Conservation (phyloP, 2,888 invertebrate species). For the Molorchus minor region DNA sequence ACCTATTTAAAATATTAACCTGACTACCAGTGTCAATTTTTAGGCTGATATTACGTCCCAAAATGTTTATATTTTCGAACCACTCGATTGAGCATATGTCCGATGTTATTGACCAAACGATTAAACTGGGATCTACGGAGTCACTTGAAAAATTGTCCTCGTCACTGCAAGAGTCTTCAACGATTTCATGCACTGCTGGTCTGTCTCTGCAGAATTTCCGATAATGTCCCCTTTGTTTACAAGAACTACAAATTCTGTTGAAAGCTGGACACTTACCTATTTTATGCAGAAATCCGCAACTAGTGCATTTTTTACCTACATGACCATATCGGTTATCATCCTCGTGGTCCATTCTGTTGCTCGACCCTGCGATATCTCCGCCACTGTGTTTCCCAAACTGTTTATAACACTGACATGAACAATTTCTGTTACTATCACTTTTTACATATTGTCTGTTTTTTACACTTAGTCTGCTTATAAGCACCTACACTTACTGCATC, state of each 20-base stretch:
- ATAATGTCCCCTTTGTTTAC: conserved; percentile 15
- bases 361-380: not conserved
- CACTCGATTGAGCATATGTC: conserved; percentile 5
- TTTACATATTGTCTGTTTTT: too few relatives aligned
- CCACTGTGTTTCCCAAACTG: too few relatives aligned
- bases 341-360: not conserved
- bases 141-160: too few relatives aligned
- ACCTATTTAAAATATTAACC: conserved; percentile 11
- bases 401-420: too few relatives aligned
- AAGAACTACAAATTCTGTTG: not conserved
- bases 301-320: not conserved
- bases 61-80: conserved; percentile 6
- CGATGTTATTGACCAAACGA: conserved; percentile 5
- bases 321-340: not conserved
- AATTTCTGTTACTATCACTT: too few relatives aligned
- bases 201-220: not conserved
- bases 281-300: not conserved
- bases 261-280: conserved; percentile 14
- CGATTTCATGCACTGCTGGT: conserved; percentile 4
- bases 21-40: too few relatives aligned
- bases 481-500: too few relatives aligned
- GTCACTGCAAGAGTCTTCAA: not conserved
- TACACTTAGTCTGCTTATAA: too few relatives aligned
- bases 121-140: not conserved
- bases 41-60: not conserved